These are phyloP conservation scores for Synanthedon formicaeformis DNA, from an alignment of 2,888 invertebrate genomes.

Conservation along the genomic window DNA sequence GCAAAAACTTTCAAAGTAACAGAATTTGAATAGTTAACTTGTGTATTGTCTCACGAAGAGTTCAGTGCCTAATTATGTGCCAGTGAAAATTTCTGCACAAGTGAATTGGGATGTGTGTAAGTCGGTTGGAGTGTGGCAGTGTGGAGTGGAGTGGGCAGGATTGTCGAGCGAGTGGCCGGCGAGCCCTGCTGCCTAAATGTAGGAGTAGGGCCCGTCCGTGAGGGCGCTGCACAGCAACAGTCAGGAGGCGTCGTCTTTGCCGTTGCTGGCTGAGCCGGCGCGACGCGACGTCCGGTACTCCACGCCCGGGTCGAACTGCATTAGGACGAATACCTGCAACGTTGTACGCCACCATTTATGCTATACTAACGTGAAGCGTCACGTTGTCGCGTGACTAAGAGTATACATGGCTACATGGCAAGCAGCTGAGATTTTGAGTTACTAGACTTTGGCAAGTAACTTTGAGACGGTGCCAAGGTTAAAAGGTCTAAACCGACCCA, in stretches of 20 bases:
- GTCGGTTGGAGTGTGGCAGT: no score
- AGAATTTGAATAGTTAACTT: no score
- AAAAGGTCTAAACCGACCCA: no score
- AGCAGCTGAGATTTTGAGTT: no score
- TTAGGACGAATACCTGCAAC: conserved; percentile 92
- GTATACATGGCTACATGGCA: neutral
- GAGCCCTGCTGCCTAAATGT: conserved; percentile 74
- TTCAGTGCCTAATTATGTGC: conserved; percentile 1
- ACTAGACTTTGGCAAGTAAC: no score
- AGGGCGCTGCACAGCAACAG: conserved; percentile 99
- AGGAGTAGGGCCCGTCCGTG: conserved; percentile 97
- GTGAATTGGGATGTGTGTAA: conserved; percentile 1
- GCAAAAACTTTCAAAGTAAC: no score
- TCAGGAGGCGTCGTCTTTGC: conserved; percentile 96
- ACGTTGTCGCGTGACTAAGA: neutral
- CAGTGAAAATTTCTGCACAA: conserved; percentile 5
- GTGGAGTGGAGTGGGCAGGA: conserved; percentile 18
- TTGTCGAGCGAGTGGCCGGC: conserved; percentile 21
- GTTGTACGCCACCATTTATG: no score
- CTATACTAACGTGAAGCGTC: neutral
- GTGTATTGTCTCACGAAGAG: no score
- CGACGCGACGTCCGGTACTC: conserved; percentile 92
- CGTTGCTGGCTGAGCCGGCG: conserved; percentile 46
- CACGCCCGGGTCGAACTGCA: conserved; percentile 98
- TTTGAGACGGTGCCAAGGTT: no score